Evolutionary conservation across 2,888 invertebrate species (phyloP).

Genomic region (Hetaerina titia): DNA sequence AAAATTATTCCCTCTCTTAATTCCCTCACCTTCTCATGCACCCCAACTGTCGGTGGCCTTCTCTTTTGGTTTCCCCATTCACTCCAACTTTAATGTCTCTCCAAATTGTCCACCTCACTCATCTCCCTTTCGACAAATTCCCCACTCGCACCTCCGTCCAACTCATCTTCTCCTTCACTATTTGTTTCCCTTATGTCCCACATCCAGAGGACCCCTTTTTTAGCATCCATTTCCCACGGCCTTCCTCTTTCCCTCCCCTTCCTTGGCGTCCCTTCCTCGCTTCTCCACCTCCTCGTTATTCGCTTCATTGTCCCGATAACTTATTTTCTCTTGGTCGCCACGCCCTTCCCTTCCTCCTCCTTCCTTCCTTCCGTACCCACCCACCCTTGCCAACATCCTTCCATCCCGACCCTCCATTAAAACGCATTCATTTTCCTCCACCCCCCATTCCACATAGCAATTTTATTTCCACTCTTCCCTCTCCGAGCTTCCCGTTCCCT

Average conservation of each 20-base stretch:
- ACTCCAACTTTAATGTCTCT: background rate
- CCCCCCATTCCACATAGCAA: conserved; percentile 18
- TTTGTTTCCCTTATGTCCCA: background rate
- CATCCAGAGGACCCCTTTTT: background rate
- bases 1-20: background rate
- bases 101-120: background rate
- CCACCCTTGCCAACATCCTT: conserved; percentile 24
- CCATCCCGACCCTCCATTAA: conserved; percentile 32
- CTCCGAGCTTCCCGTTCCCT: background rate
- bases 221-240: conserved; percentile 15
- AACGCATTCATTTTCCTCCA: conserved; percentile 47
- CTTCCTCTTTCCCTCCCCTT: background rate
- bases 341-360: conserved; percentile 30
- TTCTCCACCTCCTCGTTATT: conserved; percentile 26
- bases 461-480: background rate
- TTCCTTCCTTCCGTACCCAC: background rate
- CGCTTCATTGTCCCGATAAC: conserved; percentile 64
- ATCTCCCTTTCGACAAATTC: background rate
- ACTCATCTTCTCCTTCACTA: background rate
- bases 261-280: background rate
- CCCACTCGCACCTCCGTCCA: background rate
- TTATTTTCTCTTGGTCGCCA: conserved; percentile 54
- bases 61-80: background rate
- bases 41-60: background rate
- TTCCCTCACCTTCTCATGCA: background rate